Evolutionary conservation across 2,113 vertebrate species (phyloP).

Genomic region (Urocitellus parryii): DNA sequence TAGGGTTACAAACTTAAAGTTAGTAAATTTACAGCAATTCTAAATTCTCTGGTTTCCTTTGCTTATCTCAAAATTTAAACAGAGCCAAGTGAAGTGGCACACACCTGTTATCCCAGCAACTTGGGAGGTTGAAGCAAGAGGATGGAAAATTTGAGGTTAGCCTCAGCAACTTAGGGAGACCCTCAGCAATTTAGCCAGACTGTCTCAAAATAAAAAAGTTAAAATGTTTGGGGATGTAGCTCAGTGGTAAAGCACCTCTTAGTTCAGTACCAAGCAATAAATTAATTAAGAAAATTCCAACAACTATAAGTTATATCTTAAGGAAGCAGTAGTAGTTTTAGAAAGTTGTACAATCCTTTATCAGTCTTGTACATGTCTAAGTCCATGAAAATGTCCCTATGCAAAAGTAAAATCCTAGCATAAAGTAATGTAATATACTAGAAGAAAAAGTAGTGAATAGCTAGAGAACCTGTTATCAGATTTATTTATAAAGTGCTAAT

Average conservation of each 20-base stretch:
- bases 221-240: no score
- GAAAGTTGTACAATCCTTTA: neutral
- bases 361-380: neutral
- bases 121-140: no score
- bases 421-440: neutral
- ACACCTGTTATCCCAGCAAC: no score
- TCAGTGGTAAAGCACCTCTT: no score
- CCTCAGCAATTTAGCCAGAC: no score
- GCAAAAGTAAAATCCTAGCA: neutral
- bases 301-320: neutral
- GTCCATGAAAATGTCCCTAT: neutral
- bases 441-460: neutral
- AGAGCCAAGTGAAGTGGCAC: no score
- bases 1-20: neutral
- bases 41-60: slow-evolving; percentile 29
- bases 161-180: no score
- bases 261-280: no score
- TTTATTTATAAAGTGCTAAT: neutral
- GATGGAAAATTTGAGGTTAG: no score
- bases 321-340: neutral
- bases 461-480: neutral
- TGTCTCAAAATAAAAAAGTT: no score
- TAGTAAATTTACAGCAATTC: slow-evolving; percentile 24
- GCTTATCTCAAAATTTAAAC: neutral
- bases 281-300: slow-evolving; percentile 14